phyloP scores from a whole-genome alignment of 2,797 vertebrate species.

The Bovichtus diacanthus region DNA sequence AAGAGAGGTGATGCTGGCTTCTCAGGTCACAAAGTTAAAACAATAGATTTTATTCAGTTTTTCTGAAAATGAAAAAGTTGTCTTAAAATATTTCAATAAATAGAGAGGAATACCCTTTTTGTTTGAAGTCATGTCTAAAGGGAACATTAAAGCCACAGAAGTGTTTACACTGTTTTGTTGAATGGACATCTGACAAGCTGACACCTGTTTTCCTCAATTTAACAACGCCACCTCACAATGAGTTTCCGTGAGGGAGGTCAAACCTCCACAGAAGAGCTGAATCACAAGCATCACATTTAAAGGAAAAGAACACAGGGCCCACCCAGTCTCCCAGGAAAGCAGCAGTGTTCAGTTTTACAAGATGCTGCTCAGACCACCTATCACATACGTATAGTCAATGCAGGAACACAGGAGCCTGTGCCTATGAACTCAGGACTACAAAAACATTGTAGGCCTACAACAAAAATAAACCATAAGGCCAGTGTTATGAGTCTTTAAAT shows the following conservation, averaged over 20 bases:
- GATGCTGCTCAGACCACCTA: conserved; percentile 53
- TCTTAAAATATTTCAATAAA: background rate
- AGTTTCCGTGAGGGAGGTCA: conserved; percentile 47
- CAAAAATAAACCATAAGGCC: conserved; percentile 40
- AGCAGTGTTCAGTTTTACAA: conserved; percentile 57
- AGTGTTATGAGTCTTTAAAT: conserved; percentile 52
- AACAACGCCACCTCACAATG: conserved; percentile 32
- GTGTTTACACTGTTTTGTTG: background rate
- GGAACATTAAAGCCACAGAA: conserved; percentile 2
- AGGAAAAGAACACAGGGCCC: conserved; percentile 45
- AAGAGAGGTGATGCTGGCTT: background rate
- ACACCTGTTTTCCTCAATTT: conserved; percentile 55
- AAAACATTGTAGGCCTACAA: conserved; percentile 50
- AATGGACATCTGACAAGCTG: conserved; percentile 34
- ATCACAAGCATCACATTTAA: conserved; percentile 25
- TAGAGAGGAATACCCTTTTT: background rate
- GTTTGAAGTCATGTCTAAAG: background rate
- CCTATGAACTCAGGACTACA: conserved; percentile 24
- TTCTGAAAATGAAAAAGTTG: background rate
- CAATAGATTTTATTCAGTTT: background rate
- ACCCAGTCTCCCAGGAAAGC: conserved; percentile 60
- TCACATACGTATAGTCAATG: conserved; percentile 7
- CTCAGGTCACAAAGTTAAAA: background rate
- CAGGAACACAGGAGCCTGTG: conserved; percentile 15
- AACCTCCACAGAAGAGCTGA: conserved; percentile 44